Conservation (phyloP, 2,797 vertebrate species). For the Cyclopterus lumpus region DNA sequence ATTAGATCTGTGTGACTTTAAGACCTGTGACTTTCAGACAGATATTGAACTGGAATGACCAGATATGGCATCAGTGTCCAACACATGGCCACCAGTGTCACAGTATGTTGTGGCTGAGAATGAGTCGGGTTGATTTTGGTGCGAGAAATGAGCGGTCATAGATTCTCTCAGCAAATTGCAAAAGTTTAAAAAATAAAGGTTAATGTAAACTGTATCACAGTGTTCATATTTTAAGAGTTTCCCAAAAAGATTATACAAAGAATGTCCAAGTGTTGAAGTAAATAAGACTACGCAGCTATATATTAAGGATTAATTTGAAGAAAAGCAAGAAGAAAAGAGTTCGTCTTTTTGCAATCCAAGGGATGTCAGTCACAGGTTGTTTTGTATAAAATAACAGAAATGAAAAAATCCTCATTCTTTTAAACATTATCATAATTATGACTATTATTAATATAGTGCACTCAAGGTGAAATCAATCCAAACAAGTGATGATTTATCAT, state of each 20-base stretch:
- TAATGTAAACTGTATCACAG: slow-evolving; percentile 15
- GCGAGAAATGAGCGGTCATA: neutral
- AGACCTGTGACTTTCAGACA: slow-evolving; percentile 40
- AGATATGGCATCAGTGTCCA: slow-evolving; percentile 24
- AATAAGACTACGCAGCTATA: slow-evolving; percentile 33
- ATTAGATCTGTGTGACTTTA: slow-evolving; percentile 50
- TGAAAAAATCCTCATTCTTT: too few relatives aligned
- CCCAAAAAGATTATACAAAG: slow-evolving; percentile 24
- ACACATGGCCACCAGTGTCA: neutral
- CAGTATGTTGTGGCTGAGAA: neutral
- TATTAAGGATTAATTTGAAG: neutral
- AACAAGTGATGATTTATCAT: neutral
- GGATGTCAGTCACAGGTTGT: neutral
- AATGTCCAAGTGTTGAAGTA: slow-evolving; percentile 28
- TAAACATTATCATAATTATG: too few relatives aligned
- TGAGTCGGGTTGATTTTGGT: neutral
- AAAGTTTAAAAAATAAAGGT: neutral
- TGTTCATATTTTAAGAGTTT: slow-evolving; percentile 33
- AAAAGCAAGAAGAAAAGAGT: too few relatives aligned
- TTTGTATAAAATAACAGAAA: too few relatives aligned
- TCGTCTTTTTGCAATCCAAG: too few relatives aligned
- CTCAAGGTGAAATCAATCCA: neutral
- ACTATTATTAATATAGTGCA: too few relatives aligned
- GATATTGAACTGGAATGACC: slow-evolving; percentile 35
- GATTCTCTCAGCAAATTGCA: slow-evolving; percentile 10